phyloP scores from a whole-genome alignment of 23 tunicate species.

The Styela clava region DNA sequence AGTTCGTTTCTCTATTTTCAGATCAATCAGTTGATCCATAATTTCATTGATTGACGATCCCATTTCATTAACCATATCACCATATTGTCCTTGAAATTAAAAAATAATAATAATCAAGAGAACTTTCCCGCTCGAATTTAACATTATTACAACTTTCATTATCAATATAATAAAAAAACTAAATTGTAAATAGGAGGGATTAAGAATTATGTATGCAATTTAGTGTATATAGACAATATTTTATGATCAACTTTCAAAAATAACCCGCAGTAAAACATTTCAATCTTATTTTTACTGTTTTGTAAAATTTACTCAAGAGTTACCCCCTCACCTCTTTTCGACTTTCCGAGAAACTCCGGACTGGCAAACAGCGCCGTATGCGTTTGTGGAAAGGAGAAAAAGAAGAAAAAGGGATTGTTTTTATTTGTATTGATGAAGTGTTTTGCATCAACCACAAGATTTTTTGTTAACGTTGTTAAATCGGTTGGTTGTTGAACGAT shows the following conservation, averaged over 20 bases:
- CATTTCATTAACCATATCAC: conserved; percentile 57
- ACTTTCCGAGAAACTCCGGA: conserved; percentile 39
- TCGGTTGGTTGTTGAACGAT: conserved; percentile 53
- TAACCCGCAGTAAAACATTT: too few species aligned
- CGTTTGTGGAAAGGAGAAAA: conserved; percentile 41
- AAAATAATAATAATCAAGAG: too few species aligned
- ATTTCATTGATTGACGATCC: conserved; percentile 3
- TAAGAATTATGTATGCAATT: too few species aligned
- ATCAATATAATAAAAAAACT: too few species aligned
- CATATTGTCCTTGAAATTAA: too few species aligned
- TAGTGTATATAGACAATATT: too few species aligned
- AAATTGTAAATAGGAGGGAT: too few species aligned
- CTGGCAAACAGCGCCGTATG: conserved; percentile 37
- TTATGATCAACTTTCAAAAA: too few species aligned
- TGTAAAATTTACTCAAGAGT: too few species aligned
- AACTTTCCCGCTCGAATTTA: too few species aligned
- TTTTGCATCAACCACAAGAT: conserved; percentile 32
- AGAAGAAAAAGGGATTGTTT: conserved; percentile 52
- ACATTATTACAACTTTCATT: too few species aligned
- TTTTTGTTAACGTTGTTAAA: conserved; percentile 33
- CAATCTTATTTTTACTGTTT: too few species aligned
- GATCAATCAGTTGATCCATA: conserved; percentile 13
- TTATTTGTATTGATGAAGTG: conserved; percentile 29
- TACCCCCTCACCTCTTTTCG: conserved; percentile 55
- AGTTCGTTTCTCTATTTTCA: conserved; percentile 1